Conservation (phyloP, 2,113 vertebrate genomes). For the Cyanoderma ruficeps region DNA sequence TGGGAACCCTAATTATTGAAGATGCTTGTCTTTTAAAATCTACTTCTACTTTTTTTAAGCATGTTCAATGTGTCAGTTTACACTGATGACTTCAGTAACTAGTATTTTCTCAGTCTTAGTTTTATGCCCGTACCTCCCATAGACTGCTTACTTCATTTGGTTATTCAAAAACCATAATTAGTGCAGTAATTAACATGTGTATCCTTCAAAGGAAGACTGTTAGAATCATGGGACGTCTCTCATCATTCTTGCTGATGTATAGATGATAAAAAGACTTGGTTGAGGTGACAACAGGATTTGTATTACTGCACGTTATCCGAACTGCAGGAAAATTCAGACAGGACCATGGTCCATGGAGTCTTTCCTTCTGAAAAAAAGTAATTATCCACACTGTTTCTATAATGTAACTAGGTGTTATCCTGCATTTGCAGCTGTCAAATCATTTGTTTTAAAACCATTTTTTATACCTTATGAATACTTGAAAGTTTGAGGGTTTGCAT, state of each 20-base stretch:
- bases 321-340: conserved; percentile 74
- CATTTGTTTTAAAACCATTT: conserved; percentile 73
- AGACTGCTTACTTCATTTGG: conserved; percentile 80
- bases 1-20: conserved; percentile 77
- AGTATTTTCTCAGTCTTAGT: conserved; percentile 78
- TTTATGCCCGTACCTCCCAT: conserved; percentile 77
- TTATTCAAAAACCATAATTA: conserved; percentile 83
- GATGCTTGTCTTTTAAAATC: conserved; percentile 78
- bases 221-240: conserved; percentile 74
- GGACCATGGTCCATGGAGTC: conserved; percentile 67
- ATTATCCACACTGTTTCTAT: conserved; percentile 82
- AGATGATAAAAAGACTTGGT: conserved; percentile 75
- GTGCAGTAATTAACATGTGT: conserved; percentile 80
- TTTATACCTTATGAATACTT: conserved; percentile 68
- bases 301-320: conserved; percentile 58
- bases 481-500: conserved; percentile 68
- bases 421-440: conserved; percentile 80
- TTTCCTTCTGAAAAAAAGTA: conserved; percentile 73
- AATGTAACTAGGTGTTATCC: conserved; percentile 79
- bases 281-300: conserved; percentile 71
- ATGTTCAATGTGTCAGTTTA: conserved; percentile 74
- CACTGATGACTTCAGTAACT: conserved; percentile 77
- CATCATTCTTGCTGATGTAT: conserved; percentile 75
- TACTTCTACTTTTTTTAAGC: conserved; percentile 68
- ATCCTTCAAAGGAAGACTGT: conserved; percentile 75